Percentiles rank a stretch among this genome's conserved stretches.
Evolutionary conservation across 2,113 vertebrate genomes (phyloP).

Genomic region (Crotalus viridis): DNA sequence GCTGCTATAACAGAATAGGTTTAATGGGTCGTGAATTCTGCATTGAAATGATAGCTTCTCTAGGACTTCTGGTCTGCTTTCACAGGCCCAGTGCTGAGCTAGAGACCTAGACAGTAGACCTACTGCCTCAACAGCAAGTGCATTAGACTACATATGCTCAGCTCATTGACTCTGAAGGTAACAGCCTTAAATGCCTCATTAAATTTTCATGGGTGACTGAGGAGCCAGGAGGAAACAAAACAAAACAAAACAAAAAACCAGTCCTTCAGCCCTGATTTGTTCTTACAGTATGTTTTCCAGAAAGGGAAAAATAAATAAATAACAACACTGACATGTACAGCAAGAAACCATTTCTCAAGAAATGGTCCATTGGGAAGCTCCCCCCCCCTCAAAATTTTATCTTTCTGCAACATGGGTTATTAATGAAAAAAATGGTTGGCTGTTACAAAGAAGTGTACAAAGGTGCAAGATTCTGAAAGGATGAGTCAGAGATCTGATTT

Average conservation of each 20-base stretch:
- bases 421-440: slow-evolving; percentile 8
- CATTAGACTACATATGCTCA: slow-evolving; percentile 75
- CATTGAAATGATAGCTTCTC: slow-evolving; percentile 64
- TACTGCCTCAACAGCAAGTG: slow-evolving; percentile 66
- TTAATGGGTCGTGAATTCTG: slow-evolving; percentile 78
- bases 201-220: slow-evolving; percentile 76
- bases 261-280: slow-evolving; percentile 38
- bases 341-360: slow-evolving; percentile 39
- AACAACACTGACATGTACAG: slow-evolving; percentile 6
- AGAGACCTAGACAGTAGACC: slow-evolving; percentile 38
- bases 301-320: background rate
- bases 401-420: background rate
- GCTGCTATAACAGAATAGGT: slow-evolving; percentile 74
- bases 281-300: slow-evolving; percentile 36
- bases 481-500: background rate
- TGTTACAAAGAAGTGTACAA: background rate
- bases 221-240: slow-evolving; percentile 55
- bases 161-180: slow-evolving; percentile 75
- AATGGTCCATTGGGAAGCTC: background rate
- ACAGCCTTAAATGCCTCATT: slow-evolving; percentile 77
- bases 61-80: slow-evolving; percentile 65
- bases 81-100: background rate
- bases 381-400: background rate
- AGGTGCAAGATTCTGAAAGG: background rate
- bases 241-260: background rate